These are phyloP conservation scores for Notechis scutatus DNA, from an alignment of 2,113 vertebrate species.

Conservation along the genomic window DNA sequence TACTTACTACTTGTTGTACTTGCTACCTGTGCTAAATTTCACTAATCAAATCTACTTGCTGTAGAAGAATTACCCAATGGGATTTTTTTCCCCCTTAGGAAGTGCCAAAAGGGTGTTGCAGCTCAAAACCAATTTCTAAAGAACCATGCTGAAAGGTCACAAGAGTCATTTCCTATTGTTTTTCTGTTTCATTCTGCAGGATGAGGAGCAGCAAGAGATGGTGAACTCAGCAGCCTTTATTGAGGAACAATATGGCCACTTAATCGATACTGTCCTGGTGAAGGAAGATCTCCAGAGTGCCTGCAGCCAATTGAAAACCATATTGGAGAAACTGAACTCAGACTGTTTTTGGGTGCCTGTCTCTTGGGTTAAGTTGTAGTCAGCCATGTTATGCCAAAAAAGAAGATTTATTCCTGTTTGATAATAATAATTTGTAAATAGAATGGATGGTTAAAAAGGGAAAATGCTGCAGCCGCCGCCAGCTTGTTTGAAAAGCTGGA, in stretches of 20 bases:
- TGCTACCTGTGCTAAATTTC: not conserved
- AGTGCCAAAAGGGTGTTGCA: not conserved
- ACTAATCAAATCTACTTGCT: not conserved
- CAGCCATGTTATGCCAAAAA: not conserved
- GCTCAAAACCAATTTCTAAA: not conserved
- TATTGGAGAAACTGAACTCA: constrained; percentile 78
- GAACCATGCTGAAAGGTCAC: not conserved
- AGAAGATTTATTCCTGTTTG: constrained; percentile 8
- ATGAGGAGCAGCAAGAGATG: constrained; percentile 85
- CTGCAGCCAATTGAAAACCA: constrained; percentile 74
- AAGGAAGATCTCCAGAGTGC: constrained; percentile 82
- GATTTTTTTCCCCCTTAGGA: not conserved
- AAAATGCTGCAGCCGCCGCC: not conserved
- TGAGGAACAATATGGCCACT: constrained; percentile 83
- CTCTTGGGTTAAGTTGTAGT: constrained; percentile 81
- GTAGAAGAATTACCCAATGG: not conserved
- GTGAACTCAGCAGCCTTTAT: constrained; percentile 80
- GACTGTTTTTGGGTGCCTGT: constrained; percentile 88
- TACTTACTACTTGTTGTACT: too few species aligned
- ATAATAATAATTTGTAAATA: constrained; percentile 49
- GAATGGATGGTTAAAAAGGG: not conserved
- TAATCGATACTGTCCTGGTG: constrained; percentile 82
- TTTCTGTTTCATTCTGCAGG: constrained; percentile 68
- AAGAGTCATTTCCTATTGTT: not conserved
- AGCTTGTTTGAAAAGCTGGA: constrained; percentile 5